Evolutionary conservation across 2,797 vertebrate species (phyloP).

Genomic region (Pterois miles): DNA sequence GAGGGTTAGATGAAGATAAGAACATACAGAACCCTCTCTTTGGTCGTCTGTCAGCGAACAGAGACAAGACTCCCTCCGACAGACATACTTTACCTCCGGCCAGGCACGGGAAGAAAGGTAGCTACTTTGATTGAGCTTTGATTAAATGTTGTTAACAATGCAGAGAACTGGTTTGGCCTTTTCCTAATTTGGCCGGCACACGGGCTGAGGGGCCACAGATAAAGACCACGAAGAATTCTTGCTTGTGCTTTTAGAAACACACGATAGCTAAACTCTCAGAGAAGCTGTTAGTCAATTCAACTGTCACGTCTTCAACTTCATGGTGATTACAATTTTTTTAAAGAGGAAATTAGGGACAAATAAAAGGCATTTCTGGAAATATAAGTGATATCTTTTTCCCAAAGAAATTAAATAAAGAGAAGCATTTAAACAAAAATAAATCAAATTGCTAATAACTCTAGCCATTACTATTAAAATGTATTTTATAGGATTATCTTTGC

Average conservation of each 20-base stretch:
- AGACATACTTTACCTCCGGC: slow-evolving; percentile 83
- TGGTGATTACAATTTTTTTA: neutral
- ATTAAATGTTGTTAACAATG: slow-evolving; percentile 86
- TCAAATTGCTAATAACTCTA: neutral
- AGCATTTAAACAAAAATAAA: neutral
- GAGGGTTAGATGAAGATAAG: slow-evolving; percentile 87
- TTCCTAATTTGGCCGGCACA: slow-evolving; percentile 38
- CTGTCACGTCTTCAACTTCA: neutral
- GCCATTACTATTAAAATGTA: neutral
- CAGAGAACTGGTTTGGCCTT: slow-evolving; percentile 54
- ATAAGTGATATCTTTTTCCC: neutral
- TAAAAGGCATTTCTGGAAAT: neutral
- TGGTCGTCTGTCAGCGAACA: slow-evolving; percentile 83
- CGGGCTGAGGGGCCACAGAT: slow-evolving; percentile 19
- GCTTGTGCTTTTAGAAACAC: slow-evolving; percentile 26
- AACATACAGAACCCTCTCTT: slow-evolving; percentile 83
- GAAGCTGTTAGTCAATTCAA: slow-evolving; percentile 20
- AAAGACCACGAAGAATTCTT: slow-evolving; percentile 49
- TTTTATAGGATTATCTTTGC: neutral
- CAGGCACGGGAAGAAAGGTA: slow-evolving; percentile 66
- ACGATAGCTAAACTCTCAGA: slow-evolving; percentile 20
- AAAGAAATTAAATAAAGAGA: neutral
- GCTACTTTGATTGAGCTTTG: slow-evolving; percentile 85
- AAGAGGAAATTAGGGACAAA: neutral
- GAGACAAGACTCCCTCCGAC: slow-evolving; percentile 78